Base-by-base conservation (phyloP, 2,797 vertebrate genomes). In the Ctenochaetus hawaiiensis region DNA sequence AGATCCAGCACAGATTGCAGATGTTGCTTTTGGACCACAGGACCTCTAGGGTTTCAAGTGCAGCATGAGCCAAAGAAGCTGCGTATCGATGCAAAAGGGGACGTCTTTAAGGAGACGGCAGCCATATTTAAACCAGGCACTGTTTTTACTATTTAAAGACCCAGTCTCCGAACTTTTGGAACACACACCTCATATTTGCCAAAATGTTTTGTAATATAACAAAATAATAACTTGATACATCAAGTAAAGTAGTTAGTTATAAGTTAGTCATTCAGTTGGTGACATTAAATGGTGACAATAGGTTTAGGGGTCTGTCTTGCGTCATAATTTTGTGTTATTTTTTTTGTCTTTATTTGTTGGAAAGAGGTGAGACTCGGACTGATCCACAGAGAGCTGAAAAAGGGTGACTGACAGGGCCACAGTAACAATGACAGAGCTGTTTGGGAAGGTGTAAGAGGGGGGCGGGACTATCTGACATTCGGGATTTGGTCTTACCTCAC, bases 401-500 rank as follows among this genome's bases (percentile, higher is more conserved):
- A 67, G 74, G 87, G 88, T 91, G 92, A 93, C 61, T 91, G 91
- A 94, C 92, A 93, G 90, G 90, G 84, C 90, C 91, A 95, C 90
- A 89, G 90, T 81, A 89, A 92, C 91, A 88, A 91, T 94, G 92
- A 91, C 56, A 89, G 83, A 84, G 86, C 77, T 86, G 86, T 88
- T 89, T 81, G 76, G 88, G 75, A 72, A 69, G 80, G 88, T 85
- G 81, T 73, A 81, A 76, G 73, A 37, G 16, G 82, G 64, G 84
- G 72, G 71, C 63, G 61, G 89, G 85, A 62, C 86, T 87, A 67
- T 85, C 82, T 86, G 81, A 89, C 83, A 89, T 84, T 85, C 71
- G 78, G 84, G 70, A 56, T 81, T 84, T 45, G 82, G 79, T 92
- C 95, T 96, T 96, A 96, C 95, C 95, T 96, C 94, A 43, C 93